These are phyloP conservation scores for Perodicticus potto DNA, from an alignment of 2,797 vertebrate genomes.

Conservation along the genomic window DNA sequence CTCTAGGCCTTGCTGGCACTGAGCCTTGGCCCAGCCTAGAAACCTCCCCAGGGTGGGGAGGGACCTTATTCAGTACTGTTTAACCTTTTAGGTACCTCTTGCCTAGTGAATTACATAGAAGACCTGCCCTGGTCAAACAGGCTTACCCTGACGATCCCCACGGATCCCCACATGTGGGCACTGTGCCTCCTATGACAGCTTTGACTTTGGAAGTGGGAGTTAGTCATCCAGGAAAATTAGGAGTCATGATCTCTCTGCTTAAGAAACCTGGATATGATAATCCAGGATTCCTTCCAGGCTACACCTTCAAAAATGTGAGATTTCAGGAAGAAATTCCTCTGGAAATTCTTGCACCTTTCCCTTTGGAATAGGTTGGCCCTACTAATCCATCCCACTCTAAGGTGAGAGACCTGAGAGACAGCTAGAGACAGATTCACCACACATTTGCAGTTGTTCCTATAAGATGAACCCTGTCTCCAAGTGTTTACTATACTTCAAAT, in stretches of 20 bases:
- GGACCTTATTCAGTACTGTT: background rate
- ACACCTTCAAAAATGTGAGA: background rate
- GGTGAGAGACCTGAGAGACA: background rate
- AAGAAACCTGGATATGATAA: conserved; percentile 48
- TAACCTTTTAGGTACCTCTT: conserved; percentile 69
- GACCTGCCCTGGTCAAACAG: conserved; percentile 47
- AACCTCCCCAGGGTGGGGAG: conserved; percentile 22
- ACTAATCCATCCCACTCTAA: background rate
- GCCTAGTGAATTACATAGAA: background rate
- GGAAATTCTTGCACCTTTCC: background rate
- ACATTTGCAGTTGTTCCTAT: background rate
- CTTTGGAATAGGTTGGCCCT: background rate
- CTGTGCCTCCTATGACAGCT: background rate
- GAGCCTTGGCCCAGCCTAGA: conserved; percentile 50
- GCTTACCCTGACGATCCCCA: background rate
- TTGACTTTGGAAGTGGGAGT: conserved; percentile 42
- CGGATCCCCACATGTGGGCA: conserved; percentile 20
- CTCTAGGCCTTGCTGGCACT: conserved; percentile 1
- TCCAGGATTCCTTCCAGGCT: background rate
- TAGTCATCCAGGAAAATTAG: conserved; percentile 58
- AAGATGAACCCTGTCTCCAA: background rate
- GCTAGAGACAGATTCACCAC: background rate
- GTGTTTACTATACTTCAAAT: conserved; percentile 11
- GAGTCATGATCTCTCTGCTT: conserved; percentile 67
- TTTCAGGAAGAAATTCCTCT: background rate